Percentiles rank a stretch among this genome's conserved stretches.
phyloP scores from a whole-genome alignment of 2,888 invertebrate genomes.

The Dexiosoma caninum region DNA sequence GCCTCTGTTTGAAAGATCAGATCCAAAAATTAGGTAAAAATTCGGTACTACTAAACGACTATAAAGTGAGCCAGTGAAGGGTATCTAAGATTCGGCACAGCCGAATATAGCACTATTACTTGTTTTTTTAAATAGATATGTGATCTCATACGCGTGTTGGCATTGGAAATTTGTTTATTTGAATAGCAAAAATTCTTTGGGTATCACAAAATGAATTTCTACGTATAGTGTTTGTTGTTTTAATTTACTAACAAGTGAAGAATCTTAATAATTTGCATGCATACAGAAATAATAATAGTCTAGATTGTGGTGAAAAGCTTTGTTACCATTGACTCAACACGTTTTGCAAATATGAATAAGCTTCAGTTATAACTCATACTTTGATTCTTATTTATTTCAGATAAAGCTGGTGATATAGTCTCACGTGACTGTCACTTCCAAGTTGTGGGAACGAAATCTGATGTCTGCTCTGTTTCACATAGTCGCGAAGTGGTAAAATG shows the following conservation, averaged over 20 bases:
- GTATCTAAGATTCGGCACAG: too few relatives aligned
- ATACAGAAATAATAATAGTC: background rate
- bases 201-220: slow-evolving; percentile 4
- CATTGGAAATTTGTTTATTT: slow-evolving; percentile 13
- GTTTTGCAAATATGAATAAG: background rate
- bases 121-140: too few relatives aligned
- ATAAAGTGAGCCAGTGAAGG: too few relatives aligned
- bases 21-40: too few relatives aligned
- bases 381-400: slow-evolving; percentile 60
- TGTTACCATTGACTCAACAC: background rate
- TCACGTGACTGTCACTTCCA: slow-evolving; percentile 76
- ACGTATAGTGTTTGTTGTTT: background rate
- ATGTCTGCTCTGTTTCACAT: slow-evolving; percentile 73
- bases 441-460: slow-evolving; percentile 71
- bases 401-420: slow-evolving; percentile 73
- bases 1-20: too few relatives aligned
- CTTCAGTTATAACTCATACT: background rate
- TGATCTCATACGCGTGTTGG: slow-evolving; percentile 69
- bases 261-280: background rate
- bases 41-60: too few relatives aligned
- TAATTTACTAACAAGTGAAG: background rate
- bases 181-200: background rate
- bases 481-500: slow-evolving; percentile 78
- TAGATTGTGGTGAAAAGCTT: slow-evolving; percentile 10
- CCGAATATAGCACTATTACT: too few relatives aligned